Percentiles rank a stretch among this genome's conserved stretches.
These are phyloP conservation scores for Mallotus villosus DNA, from an alignment of 2,797 vertebrate species.

Conservation along the genomic window DNA sequence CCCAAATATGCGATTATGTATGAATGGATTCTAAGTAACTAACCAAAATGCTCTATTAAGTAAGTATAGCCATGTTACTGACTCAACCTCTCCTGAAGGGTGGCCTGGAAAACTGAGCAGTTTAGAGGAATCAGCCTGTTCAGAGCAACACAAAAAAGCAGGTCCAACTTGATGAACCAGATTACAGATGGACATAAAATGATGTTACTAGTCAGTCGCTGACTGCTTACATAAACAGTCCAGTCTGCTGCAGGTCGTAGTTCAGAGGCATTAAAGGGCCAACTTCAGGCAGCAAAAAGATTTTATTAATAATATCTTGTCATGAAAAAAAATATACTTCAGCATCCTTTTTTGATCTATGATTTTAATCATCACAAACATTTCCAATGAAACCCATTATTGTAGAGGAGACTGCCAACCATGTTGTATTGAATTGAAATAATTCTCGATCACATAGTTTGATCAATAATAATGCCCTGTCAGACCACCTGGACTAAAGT, in stretches of 20 bases:
- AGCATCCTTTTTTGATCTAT: neutral
- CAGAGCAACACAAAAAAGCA: neutral
- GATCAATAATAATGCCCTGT: neutral
- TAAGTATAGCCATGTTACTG: neutral
- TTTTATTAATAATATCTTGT: neutral
- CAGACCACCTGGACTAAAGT: slow-evolving; percentile 4
- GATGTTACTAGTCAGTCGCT: too few relatives aligned
- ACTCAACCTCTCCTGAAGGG: neutral
- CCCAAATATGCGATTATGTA: neutral
- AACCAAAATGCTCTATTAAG: neutral
- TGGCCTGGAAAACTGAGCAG: neutral
- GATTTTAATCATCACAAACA: neutral
- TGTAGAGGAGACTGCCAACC: neutral
- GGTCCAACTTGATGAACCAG: neutral
- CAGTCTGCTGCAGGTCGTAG: neutral
- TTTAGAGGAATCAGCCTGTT: neutral
- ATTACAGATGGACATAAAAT: neutral
- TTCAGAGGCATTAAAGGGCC: neutral
- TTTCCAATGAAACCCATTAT: neutral
- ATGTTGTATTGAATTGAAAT: neutral
- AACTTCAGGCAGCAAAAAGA: slow-evolving; percentile 5
- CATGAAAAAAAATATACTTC: neutral
- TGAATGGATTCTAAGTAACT: neutral
- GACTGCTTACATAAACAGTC: neutral
- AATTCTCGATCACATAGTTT: too few relatives aligned